Evolutionary conservation across 1,140 invertebrate species (phyloP).

Genomic region (Temnothorax curvispinosus): DNA sequence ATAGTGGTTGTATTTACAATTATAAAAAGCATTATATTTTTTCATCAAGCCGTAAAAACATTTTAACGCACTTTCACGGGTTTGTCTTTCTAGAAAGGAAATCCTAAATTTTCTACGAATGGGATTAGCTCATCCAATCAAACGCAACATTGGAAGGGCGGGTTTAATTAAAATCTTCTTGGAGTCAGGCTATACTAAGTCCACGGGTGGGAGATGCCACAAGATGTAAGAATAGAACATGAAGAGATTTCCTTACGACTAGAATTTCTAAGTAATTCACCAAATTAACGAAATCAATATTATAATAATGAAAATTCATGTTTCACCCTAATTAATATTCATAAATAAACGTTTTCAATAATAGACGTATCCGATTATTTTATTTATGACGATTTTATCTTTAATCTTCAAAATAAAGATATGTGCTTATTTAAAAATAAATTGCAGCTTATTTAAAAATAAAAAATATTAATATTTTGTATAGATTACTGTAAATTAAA

Average conservation of each 20-base stretch:
- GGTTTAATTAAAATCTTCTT: slow-evolving; percentile 86
- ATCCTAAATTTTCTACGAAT: slow-evolving; percentile 81
- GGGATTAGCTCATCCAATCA: slow-evolving; percentile 84
- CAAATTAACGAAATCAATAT: slow-evolving; percentile 61
- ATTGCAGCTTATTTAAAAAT: slow-evolving; percentile 2
- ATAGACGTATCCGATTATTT: neutral
- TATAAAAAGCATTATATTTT: slow-evolving; percentile 66
- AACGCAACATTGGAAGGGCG: slow-evolving; percentile 85
- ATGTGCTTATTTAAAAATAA: neutral
- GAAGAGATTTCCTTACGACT: slow-evolving; percentile 73
- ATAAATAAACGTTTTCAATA: neutral
- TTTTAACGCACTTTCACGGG: slow-evolving; percentile 49
- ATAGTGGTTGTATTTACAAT: slow-evolving; percentile 25
- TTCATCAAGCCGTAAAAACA: slow-evolving; percentile 56
- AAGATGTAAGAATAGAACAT: slow-evolving; percentile 80
- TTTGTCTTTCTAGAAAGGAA: slow-evolving; percentile 72
- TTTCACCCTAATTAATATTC: slow-evolving; percentile 14
- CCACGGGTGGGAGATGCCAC: slow-evolving; percentile 67
- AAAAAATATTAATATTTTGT: slow-evolving; percentile 64
- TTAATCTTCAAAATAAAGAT: neutral
- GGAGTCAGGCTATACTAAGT: slow-evolving; percentile 75
- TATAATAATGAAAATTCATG: slow-evolving; percentile 39
- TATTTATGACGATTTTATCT: neutral
- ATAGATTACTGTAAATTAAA: too few relatives aligned
- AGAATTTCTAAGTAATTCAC: slow-evolving; percentile 61